Evolutionary conservation across 2,888 invertebrate genomes (phyloP), one percentile per base, ranked within the genome.

Genomic region (Eupithecia inturbata): DNA sequence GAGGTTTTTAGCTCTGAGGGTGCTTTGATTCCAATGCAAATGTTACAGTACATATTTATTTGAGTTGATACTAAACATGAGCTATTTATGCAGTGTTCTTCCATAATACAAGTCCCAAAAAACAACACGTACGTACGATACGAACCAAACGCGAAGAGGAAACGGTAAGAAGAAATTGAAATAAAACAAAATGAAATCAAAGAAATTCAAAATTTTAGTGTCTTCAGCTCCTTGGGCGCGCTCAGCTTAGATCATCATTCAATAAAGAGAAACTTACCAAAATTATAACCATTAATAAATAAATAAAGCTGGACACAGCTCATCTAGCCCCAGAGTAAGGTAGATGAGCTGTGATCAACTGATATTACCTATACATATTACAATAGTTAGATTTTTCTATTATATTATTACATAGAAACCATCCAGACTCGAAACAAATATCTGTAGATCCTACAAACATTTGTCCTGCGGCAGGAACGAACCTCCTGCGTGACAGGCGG

Each of bases 1-100:
- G 63, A 33, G 71, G 67, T 64, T 74, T 69, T 45, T 67, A 67
- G 57, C 41, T 39, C 33, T 41, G 70, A 28, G 60, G 16, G 57
- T 12, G 62, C 41, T 68, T 62, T 62, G 70, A 68, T 74, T 73
- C 41, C 67, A 26, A 49, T 45, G 49, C 10, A 66, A 22, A 22
- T 31, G 19, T 31, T 62, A 31, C 31, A 22, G 12, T 62, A 7
- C 60, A n/a, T 31, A 62, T 31, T 31, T 62, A 62, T 31, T 62
- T 62, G 28, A 31, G 4, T 31, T 31, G 62, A 6, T 19, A 19
- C 7, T 22, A 62, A 31, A 31, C 31, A 28, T 57, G 26, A 22
- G 12, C 28, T 28, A 26, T 49, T 49, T 53, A 49, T 53, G 22
- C 22, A 53, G 4, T 53, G 26, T 26, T 22, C 4, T 49, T 49